Evolutionary conservation across 1,140 invertebrate genomes (phyloP).

Genomic region (Hyles euphorbiae): DNA sequence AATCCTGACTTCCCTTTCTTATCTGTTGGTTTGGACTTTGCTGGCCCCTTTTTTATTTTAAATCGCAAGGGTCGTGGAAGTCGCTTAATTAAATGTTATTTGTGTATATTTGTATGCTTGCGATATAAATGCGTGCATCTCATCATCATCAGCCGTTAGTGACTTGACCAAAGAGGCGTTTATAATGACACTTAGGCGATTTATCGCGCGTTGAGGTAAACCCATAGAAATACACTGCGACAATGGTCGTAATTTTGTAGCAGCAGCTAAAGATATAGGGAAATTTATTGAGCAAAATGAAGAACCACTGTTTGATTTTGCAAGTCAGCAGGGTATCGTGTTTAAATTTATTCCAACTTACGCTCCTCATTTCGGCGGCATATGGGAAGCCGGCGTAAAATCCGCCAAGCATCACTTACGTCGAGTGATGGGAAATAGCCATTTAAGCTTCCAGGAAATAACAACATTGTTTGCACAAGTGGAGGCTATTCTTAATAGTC

Average conservation of each 20-base stretch:
- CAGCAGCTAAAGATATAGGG: slow-evolving; percentile 11
- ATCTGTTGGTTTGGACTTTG: slow-evolving; percentile 37
- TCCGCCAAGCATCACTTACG: slow-evolving; percentile 23
- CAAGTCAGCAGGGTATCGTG: slow-evolving; percentile 12
- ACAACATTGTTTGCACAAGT: slow-evolving; percentile 30
- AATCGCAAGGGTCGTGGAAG: slow-evolving; percentile 1
- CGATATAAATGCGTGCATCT: too few species aligned
- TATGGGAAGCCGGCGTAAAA: slow-evolving; percentile 25
- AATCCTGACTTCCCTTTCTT: slow-evolving; percentile 16
- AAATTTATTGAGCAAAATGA: slow-evolving; percentile 10
- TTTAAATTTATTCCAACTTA: slow-evolving; percentile 20
- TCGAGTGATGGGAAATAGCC: slow-evolving; percentile 23
- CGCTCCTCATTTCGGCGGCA: slow-evolving; percentile 23
- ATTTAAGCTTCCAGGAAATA: slow-evolving; percentile 30
- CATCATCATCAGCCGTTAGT: too few species aligned
- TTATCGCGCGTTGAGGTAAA: too few species aligned
- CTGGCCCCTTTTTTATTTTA: slow-evolving; percentile 35
- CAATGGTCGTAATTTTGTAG: slow-evolving; percentile 22
- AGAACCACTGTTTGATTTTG: slow-evolving; percentile 13
- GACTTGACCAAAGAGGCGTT: too few species aligned
- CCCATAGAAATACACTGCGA: slow-evolving; percentile 16
- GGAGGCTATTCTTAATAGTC: slow-evolving; percentile 28
- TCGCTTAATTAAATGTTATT: slow-evolving; percentile 28
- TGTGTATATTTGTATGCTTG: neutral
- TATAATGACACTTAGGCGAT: too few species aligned